Base-by-base conservation (phyloP, 1,140 invertebrate genomes). In the Aporrectodea caliginosa region DNA sequence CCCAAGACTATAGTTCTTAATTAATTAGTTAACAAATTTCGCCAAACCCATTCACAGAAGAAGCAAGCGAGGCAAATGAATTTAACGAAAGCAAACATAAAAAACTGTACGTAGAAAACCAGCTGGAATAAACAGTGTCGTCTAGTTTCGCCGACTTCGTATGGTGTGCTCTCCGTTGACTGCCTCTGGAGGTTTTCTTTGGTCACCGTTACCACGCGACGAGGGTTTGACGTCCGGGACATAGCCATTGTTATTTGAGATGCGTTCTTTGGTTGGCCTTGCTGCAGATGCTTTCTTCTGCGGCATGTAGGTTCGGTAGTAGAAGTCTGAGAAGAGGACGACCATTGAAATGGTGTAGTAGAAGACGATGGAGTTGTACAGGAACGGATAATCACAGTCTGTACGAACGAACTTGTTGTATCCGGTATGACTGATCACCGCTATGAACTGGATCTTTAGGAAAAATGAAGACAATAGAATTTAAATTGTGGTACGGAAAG, bases 271-370 rank as follows among this genome's bases (percentile, higher is more conserved):
- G 22, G 22, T 6, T 12, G 43, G 43, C 70, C 27, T n/a, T 27
- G 27, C 32, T 32, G 2, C 27, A 12, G n/a, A 14, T 14, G 2
- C 6, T 72, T 72, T 72, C n/a, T n/a, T 32, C 6, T 72, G n/a
- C 27, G 2, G n/a, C 6, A 72, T n/a, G 31, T 72, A 72, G 27
- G 70, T 29, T 6, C 32, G n/a, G 14, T 29, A 27, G 31, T 79
- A 79, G 78, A 79, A 79, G 43, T 79, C 73, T 0, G 35, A n/a
- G 43, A 79, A 79, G n/a, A 79, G 78, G 27, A 79, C 43, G 34
- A 79, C 33, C 6, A 76, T 31, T 2, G 78, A 79, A 30, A 73
- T 43, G 16, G 72, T 58, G 33, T 79, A 79, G 35, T 30, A 75
- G 35, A 78, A 16, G 31, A 78, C 32, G 1, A 69, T 34, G 32